Percentiles rank a stretch among this genome's conserved stretches.
These are phyloP conservation scores for Agrotis puta DNA, from an alignment of 2,888 invertebrate genomes.

Conservation along the genomic window DNA sequence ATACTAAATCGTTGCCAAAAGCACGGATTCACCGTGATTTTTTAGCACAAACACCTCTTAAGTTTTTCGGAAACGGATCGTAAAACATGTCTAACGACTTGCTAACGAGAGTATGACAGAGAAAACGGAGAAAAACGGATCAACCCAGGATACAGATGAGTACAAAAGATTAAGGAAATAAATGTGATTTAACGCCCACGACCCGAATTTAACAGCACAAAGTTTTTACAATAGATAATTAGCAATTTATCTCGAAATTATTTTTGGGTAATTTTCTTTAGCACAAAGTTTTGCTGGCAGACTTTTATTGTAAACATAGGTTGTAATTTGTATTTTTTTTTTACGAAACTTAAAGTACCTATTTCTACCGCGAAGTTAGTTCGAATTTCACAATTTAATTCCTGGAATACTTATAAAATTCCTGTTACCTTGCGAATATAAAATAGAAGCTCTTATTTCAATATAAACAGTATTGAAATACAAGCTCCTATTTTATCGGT, in stretches of 20 bases:
- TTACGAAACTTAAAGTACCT: not conserved
- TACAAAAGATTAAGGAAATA: constrained; percentile 53
- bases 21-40: constrained; percentile 11
- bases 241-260: constrained; percentile 38
- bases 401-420: not conserved
- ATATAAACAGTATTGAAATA: too few relatives aligned
- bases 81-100: constrained; percentile 57
- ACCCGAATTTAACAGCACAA: constrained; percentile 43
- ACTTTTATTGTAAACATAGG: not conserved
- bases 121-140: constrained; percentile 45
- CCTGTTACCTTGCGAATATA: not conserved
- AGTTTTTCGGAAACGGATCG: constrained; percentile 52
- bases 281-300: not conserved
- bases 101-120: constrained; percentile 56
- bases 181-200: constrained; percentile 48
- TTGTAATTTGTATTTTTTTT: not conserved
- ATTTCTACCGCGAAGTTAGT: not conserved
- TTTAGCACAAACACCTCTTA: constrained; percentile 49
- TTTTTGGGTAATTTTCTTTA: constrained; percentile 19
- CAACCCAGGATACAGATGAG: constrained; percentile 52
- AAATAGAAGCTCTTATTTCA: too few relatives aligned
- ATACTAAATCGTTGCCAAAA: constrained; percentile 7
- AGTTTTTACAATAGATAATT: constrained; percentile 57
- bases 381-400: not conserved
- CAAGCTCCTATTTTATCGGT: too few relatives aligned